Evolutionary conservation across 2,113 vertebrate species (phyloP).

Genomic region (Ctenomys sociabilis): DNA sequence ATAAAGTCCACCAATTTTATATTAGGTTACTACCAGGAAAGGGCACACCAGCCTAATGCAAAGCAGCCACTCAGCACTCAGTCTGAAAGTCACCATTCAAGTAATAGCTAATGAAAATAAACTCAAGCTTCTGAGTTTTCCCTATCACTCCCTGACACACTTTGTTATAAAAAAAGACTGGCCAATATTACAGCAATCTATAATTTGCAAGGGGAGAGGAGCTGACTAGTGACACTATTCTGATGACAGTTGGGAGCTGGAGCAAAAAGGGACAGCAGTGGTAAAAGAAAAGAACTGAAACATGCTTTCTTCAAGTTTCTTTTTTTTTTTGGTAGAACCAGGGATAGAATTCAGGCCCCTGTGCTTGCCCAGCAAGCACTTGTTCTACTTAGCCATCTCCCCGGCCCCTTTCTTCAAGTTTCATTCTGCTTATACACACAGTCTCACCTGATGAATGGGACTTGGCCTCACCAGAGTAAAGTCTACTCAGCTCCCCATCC

Average conservation of each 20-base stretch:
- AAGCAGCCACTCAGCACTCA: background rate
- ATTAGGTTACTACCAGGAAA: conserved; percentile 10
- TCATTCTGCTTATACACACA: background rate
- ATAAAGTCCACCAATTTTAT: background rate
- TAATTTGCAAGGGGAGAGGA: background rate
- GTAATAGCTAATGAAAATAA: background rate
- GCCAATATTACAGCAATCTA: background rate
- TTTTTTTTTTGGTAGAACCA: too few species aligned
- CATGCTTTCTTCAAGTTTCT: background rate
- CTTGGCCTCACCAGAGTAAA: conserved; percentile 90
- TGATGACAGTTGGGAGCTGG: background rate
- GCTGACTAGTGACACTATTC: background rate
- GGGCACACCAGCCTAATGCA: background rate
- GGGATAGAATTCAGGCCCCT: too few species aligned
- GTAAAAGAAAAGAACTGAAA: background rate
- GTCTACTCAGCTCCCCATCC: conserved; percentile 90
- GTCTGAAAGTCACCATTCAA: background rate
- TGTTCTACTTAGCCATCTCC: too few species aligned
- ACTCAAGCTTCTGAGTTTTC: background rate
- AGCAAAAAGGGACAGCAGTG: background rate
- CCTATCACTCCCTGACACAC: conserved; percentile 9
- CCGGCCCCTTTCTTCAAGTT: background rate
- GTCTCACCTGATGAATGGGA: conserved; percentile 87
- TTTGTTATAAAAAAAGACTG: conserved; percentile 20
- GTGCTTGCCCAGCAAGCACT: too few species aligned